phyloP scores from a whole-genome alignment of 2,113 vertebrate species.

The Lampris incognitus region DNA sequence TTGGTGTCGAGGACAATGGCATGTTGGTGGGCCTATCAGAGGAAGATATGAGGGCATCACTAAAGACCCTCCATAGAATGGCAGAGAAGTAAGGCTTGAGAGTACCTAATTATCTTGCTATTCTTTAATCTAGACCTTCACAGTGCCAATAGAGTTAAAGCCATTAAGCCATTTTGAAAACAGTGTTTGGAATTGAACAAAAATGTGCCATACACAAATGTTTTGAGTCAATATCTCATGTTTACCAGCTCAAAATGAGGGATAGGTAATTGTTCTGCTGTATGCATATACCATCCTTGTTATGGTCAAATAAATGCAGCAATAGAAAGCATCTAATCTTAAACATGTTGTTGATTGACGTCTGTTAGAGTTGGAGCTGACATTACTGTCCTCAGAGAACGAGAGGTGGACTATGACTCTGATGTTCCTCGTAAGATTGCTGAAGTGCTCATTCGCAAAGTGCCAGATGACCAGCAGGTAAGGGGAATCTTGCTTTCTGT shows the following conservation, averaged over 20 bases:
- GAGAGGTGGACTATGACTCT: constrained; percentile 92
- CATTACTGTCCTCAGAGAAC: constrained; percentile 92
- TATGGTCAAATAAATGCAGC: neutral
- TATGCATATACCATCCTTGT: neutral
- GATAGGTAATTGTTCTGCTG: too few relatives aligned
- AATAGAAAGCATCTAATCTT: neutral
- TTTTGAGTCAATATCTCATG: neutral
- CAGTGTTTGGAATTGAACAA: neutral
- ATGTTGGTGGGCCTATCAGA: constrained; percentile 95
- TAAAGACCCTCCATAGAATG: constrained; percentile 93
- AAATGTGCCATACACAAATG: neutral
- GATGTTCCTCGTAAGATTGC: constrained; percentile 91
- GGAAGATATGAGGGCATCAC: constrained; percentile 94
- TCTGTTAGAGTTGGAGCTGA: constrained; percentile 92
- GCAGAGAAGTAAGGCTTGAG: constrained; percentile 90
- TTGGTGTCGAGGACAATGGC: constrained; percentile 97
- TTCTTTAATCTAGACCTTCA: neutral
- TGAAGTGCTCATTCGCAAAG: constrained; percentile 96
- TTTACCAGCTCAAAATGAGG: neutral
- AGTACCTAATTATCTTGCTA: neutral
- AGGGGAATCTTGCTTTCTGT: constrained; percentile 4
- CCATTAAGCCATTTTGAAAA: too few relatives aligned
- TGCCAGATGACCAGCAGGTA: constrained; percentile 98
- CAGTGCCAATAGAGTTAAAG: neutral
- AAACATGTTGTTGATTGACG: neutral